A percentile compares a stretch with the other conserved stretches of the same genome.
Evolutionary conservation across 2,888 invertebrate species (phyloP).

Genomic region (Autographa pulchrina): DNA sequence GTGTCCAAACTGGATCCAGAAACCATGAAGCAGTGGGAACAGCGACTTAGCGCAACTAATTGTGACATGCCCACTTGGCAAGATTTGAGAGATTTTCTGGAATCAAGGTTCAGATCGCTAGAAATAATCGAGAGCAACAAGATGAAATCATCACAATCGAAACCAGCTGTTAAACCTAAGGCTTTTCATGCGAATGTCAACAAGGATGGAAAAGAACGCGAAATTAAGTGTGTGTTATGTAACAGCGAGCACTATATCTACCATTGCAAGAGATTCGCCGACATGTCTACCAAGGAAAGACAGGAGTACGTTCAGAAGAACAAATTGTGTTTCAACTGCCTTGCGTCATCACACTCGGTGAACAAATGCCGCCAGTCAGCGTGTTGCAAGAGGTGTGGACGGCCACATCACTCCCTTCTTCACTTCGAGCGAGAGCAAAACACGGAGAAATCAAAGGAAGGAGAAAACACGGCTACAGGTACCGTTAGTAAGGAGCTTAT

Average conservation of each 20-base stretch:
- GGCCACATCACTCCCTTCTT: constrained; percentile 17
- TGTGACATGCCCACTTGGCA: constrained; percentile 16
- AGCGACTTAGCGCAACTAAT: neutral
- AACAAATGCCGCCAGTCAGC: constrained; percentile 14
- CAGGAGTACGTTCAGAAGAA: constrained; percentile 10
- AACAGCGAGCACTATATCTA: constrained; percentile 9
- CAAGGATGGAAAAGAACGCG: neutral
- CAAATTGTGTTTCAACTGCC: constrained; percentile 24
- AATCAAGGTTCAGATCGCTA: constrained; percentile 18
- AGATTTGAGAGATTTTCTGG: constrained; percentile 9
- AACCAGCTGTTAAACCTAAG: neutral
- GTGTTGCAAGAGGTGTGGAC: constrained; percentile 15
- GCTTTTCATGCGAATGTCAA: neutral
- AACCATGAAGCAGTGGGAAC: constrained; percentile 18
- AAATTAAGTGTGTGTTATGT: constrained; percentile 16
- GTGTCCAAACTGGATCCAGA: constrained; percentile 19
- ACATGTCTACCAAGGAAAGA: constrained; percentile 6
- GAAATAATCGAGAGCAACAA: constrained; percentile 18
- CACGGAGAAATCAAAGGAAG: constrained; percentile 3
- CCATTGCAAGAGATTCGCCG: constrained; percentile 9
- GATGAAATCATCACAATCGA: constrained; percentile 3
- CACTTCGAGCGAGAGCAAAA: constrained; percentile 13
- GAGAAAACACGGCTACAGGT: neutral
- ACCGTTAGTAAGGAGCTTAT: neutral
- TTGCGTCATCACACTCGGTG: constrained; percentile 14